Conservation (phyloP, 2,888 invertebrate genomes). For the Zelleria hepariella region DNA sequence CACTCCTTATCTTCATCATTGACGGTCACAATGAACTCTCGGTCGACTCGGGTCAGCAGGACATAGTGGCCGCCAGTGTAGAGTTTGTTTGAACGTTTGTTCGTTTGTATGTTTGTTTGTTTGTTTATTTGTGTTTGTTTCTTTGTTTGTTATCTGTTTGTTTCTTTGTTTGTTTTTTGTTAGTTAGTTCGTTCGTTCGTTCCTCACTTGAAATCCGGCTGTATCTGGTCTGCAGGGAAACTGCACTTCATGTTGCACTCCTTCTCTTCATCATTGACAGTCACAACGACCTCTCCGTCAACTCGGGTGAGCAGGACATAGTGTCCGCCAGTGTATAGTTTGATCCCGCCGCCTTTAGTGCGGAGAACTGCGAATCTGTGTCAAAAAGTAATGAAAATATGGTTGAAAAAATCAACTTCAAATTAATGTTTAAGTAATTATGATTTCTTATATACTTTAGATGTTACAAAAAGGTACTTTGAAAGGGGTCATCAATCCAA, state of each 20-base stretch:
- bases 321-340: constrained; percentile 15
- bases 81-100: not conserved
- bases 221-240: constrained; percentile 15
- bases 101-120: not conserved
- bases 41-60: constrained; percentile 8
- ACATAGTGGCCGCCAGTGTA: constrained; percentile 16
- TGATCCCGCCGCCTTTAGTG: constrained; percentile 4
- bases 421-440: too few relatives aligned
- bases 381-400: not conserved
- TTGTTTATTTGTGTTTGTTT: not conserved
- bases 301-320: constrained; percentile 12
- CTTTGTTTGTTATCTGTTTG: not conserved
- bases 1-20: constrained; percentile 14
- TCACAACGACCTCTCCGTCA: constrained; percentile 6
- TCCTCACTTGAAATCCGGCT: constrained; percentile 3
- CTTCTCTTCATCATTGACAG: constrained; percentile 14
- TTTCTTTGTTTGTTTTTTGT: not conserved
- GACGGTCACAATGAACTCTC: constrained; percentile 10
- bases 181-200: not conserved
- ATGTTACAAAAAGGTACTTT: too few relatives aligned
- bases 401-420: too few relatives aligned
- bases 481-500: too few relatives aligned
- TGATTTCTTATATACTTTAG: too few relatives aligned
- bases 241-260: constrained; percentile 29
- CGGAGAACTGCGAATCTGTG: constrained; percentile 15